Evolutionary conservation across 2,113 vertebrate genomes (phyloP).

Genomic region (Neolamprologus devosi): DNA sequence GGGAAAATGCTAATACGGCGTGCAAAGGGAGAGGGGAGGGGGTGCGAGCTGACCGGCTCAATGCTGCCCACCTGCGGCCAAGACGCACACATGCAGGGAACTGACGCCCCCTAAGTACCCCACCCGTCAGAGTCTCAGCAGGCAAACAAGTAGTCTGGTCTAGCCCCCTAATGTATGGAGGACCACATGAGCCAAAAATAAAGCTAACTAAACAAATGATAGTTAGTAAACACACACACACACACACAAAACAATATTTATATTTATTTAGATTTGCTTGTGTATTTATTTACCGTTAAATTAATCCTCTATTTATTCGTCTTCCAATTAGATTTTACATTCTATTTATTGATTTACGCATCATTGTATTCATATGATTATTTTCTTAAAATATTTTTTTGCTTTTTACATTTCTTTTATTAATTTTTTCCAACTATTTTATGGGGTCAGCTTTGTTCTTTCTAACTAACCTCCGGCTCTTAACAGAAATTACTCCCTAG

Average conservation of each 20-base stretch:
- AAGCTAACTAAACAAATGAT: background rate
- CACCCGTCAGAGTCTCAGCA: background rate
- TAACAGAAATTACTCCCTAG: background rate
- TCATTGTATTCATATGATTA: background rate
- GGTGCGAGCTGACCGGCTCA: constrained; percentile 16
- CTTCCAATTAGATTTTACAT: background rate
- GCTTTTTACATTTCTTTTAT: background rate
- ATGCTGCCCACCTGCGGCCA: constrained; percentile 55
- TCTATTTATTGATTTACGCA: background rate
- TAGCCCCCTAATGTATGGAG: background rate
- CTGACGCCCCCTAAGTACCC: background rate
- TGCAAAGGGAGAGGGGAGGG: background rate
- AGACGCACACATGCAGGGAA: background rate
- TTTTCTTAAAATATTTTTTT: background rate
- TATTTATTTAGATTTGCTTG: background rate
- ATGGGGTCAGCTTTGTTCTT: background rate
- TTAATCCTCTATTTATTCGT: background rate
- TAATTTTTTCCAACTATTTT: background rate
- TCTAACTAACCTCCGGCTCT: background rate
- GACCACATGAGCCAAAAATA: background rate
- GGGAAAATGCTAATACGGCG: constrained; percentile 24
- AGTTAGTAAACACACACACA: background rate
- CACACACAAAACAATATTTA: background rate
- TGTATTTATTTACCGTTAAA: background rate
- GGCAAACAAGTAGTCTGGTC: background rate